These are phyloP conservation scores for Vanessa atalanta DNA, from an alignment of 1,140 invertebrate species.

Conservation along the genomic window DNA sequence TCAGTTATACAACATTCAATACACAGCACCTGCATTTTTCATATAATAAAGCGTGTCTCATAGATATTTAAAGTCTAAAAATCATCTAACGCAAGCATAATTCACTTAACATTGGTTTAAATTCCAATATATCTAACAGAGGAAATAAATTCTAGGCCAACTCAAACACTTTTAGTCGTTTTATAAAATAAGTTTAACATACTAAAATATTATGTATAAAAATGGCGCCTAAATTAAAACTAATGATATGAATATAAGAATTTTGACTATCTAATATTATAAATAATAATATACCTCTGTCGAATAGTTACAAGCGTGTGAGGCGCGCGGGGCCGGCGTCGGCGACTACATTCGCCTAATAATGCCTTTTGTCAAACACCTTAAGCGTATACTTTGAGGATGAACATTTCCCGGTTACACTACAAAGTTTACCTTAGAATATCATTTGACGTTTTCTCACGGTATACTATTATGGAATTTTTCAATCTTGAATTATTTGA, in stretches of 20 bases:
- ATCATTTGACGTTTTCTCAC: constrained; percentile 46
- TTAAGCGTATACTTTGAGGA: constrained; percentile 57
- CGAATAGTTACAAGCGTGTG: constrained; percentile 36
- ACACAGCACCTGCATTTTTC: constrained; percentile 68
- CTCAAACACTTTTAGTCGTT: constrained; percentile 59
- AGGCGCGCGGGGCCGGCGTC: constrained; percentile 40
- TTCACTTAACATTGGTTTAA: constrained; percentile 48
- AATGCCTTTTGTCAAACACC: constrained; percentile 53
- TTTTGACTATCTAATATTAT: constrained; percentile 76
- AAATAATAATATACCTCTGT: constrained; percentile 56
- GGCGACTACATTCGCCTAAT: constrained; percentile 29
- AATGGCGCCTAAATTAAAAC: constrained; percentile 77
- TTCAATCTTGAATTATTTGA: constrained; percentile 54
- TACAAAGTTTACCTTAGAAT: constrained; percentile 59
- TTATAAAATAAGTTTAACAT: constrained; percentile 55
- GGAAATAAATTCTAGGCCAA: constrained; percentile 68
- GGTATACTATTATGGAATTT: constrained; percentile 42
- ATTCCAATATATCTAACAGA: constrained; percentile 50
- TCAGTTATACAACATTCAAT: constrained; percentile 55
- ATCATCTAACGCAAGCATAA: constrained; percentile 54
- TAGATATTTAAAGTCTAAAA: constrained; percentile 50
- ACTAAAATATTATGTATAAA: constrained; percentile 53
- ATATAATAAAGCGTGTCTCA: constrained; percentile 66
- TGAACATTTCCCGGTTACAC: constrained; percentile 46
- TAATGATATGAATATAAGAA: constrained; percentile 80